Evolutionary conservation across 2,888 invertebrate genomes (phyloP), one percentile per base, ranked within the genome.

Genomic region (Cacoxenus indagator): DNA sequence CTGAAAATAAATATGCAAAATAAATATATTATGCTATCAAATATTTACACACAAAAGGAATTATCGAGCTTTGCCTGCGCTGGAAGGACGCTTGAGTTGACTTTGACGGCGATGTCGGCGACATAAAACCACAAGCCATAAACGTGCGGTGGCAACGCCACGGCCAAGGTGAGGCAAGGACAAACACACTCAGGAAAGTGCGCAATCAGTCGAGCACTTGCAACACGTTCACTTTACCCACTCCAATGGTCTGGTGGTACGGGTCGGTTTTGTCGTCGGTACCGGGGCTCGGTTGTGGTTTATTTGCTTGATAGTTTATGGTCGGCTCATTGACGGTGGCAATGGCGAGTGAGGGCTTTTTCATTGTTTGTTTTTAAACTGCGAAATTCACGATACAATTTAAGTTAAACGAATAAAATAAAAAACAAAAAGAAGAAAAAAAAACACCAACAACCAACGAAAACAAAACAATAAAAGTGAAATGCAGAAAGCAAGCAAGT

Each of bases 121-220:
- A 45, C 45, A 43, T 62, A 62, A 43, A 62, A 62, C 61, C 43
- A 19, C 61, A 62, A 19, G 45, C n/a, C 43, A 62, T 45, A 45
- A 62, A 62, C 43, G 61, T 43, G 61, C 45, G 45, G 22, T 29
- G 27, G 51, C 17, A 51, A 51, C 4, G 6, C 61, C 24, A 67
- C 37, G 67, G 67, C 67, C 67, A 67, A 67, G 67, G 67, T 67
- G 61, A 67, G 61, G 27, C 67, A 67, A 67, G 61, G 67, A 57
- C 67, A 67, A 45, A 65, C 31, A 11, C 51, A 65, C n/a, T 31
- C 43, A 22, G 14, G 43, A 5, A 17, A 26, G 14, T 19, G 6
- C 24, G 8, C 45, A 17, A n/a, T 17, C 24, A 45, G 24, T 17
- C 29, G 17, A 43, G 51, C 61, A 19, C 45, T 62, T 62, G 43